Evolutionary conservation across 2,888 invertebrate species (phyloP).

Genomic region (Cataglyphis cursor): DNA sequence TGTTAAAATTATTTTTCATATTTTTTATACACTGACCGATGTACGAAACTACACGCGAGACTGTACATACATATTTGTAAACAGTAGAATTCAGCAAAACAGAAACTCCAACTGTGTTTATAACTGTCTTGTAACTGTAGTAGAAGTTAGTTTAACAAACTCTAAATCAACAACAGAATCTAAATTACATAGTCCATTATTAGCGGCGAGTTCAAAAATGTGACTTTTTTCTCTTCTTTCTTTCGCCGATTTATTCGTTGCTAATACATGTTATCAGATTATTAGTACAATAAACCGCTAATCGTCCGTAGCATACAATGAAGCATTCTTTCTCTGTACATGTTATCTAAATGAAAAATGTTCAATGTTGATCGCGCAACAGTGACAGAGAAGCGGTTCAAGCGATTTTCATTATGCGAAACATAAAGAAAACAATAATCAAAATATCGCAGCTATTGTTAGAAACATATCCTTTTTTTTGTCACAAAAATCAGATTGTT

Average conservation of each 20-base stretch:
- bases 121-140: constrained; percentile 34
- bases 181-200: constrained; percentile 46
- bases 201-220: constrained; percentile 29
- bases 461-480: constrained; percentile 16
- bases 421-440: constrained; percentile 4
- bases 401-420: constrained; percentile 34
- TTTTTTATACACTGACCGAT: constrained; percentile 44
- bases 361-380: constrained; percentile 32
- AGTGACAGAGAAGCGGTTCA: constrained; percentile 19
- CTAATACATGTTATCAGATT: constrained; percentile 14
- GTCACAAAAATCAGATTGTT: constrained; percentile 41
- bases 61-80: constrained; percentile 39
- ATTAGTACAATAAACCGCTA: constrained; percentile 38
- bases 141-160: constrained; percentile 48
- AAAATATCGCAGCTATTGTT: constrained; percentile 26
- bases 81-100: constrained; percentile 35
- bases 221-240: background rate
- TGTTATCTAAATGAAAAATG: constrained; percentile 39
- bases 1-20: constrained; percentile 54
- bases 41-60: constrained; percentile 56
- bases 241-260: constrained; percentile 16
- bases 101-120: constrained; percentile 24
- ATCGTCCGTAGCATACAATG: constrained; percentile 22
- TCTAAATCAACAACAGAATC: constrained; percentile 45
- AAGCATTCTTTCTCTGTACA: constrained; percentile 43